Base-by-base conservation (phyloP, 1,140 invertebrate species). In the Eupristina koningsbergeri region DNA sequence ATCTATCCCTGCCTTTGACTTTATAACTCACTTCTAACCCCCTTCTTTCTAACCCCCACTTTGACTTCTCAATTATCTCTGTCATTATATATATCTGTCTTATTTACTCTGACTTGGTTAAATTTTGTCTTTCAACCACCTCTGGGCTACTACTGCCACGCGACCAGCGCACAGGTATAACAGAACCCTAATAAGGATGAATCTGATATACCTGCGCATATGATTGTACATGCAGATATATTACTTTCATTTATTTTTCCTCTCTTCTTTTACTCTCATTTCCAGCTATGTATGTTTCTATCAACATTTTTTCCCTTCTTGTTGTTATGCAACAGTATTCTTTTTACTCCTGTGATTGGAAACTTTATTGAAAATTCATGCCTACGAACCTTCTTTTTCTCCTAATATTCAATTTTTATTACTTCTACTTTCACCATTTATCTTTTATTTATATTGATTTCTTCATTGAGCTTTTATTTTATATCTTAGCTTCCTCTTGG, bases 201-300 rank as follows among this genome's bases (percentile, higher is more conserved):
- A 26, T 93, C 94, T 85, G 97, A 91, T 11, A 96, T 96, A 26
- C 97, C 96, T 26, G 95, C 95, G 22, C 93, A 94, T 86, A 97
- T 89, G 47, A 34, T 8, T 34, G 29, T 15, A 11, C 11, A 11
- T 45, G 41, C 29, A 9, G 39, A 9, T 34, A 11, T 63, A 0
- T 11, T 13, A 15, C 26, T 58, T 58, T 58, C 26, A 6, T 41
- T 8, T 39, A 0, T 17, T 29, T 39, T 50, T 15, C 15, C 3
- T 74, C n/a, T 78, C 61, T 39, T 11, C 26, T 3, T 13, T 39
- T 36, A 26, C 45, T 64, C 58, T 78, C n/a, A n/a, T n/a, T n/a
- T n/a, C 31, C 11, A n/a, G 17, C 29, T 31, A 15, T 29, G 11
- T 26, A 6, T 47, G 67, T 80, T 50, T 45, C n/a, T 69, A 8